Conservation (phyloP, 2,888 invertebrate species). For the Charanyca ferruginea region DNA sequence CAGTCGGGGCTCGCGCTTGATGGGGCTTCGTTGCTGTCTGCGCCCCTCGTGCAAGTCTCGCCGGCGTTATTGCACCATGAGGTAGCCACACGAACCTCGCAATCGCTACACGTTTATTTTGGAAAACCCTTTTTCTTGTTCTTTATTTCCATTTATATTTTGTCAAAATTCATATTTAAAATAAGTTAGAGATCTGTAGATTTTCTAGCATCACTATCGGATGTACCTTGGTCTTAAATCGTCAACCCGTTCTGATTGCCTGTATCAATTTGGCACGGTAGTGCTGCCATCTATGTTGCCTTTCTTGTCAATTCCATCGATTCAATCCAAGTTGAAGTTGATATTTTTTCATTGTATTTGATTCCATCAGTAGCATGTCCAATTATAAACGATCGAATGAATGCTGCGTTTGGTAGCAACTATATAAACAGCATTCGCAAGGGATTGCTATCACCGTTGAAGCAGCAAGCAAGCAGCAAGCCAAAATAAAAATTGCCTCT, state of each 20-base stretch:
- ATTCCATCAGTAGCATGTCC: slow-evolving; percentile 23
- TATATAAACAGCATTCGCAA: neutral
- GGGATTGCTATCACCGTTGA: no score
- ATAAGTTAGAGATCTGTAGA: slow-evolving; percentile 19
- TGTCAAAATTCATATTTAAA: slow-evolving; percentile 4
- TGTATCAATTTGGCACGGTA: slow-evolving; percentile 5
- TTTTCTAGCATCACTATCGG: slow-evolving; percentile 14
- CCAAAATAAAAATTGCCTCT: no score
- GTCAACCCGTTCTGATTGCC: neutral
- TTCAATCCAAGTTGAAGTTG: slow-evolving; percentile 14
- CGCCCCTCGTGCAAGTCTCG: slow-evolving; percentile 83
- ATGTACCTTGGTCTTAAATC: neutral
- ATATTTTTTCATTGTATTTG: slow-evolving; percentile 12
- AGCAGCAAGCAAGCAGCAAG: no score
- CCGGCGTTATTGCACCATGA: slow-evolving; percentile 81
- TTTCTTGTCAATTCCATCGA: neutral
- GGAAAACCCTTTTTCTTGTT: slow-evolving; percentile 3
- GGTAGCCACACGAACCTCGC: slow-evolving; percentile 71
- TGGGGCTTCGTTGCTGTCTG: slow-evolving; percentile 79
- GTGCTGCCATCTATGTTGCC: slow-evolving; percentile 14
- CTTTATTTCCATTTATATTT: slow-evolving; percentile 18
- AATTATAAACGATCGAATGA: neutral
- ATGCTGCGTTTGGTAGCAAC: slow-evolving; percentile 8
- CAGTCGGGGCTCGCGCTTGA: slow-evolving; percentile 82
- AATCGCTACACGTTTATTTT: slow-evolving; percentile 15